Conservation (phyloP, 1,140 invertebrate species). For the Drosophila virilis region DNA sequence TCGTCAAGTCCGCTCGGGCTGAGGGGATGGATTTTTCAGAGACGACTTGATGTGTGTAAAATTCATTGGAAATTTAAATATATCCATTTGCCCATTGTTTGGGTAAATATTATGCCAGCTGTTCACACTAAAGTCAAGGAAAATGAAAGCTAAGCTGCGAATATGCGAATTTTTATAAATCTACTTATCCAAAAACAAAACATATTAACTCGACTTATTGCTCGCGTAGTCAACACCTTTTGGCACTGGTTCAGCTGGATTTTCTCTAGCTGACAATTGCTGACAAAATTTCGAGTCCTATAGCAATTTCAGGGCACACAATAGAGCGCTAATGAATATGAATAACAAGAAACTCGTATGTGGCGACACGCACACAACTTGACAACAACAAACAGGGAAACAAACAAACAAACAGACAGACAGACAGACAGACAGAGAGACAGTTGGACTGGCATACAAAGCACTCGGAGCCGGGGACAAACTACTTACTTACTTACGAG, state of each 20-base stretch:
- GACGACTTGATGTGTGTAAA: not conserved
- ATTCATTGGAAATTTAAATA: not conserved
- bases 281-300: constrained; percentile 44
- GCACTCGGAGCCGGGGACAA: constrained; percentile 28
- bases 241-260: constrained; percentile 7
- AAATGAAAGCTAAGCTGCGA: not conserved
- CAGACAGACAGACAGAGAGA: constrained; percentile 1
- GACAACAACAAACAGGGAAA: constrained; percentile 59
- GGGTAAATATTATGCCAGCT: not conserved
- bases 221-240: too few species aligned
- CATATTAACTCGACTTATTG: not conserved
- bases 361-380: constrained; percentile 49
- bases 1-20: not conserved
- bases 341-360: constrained; percentile 61
- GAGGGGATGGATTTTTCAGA: not conserved
- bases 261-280: constrained; percentile 38
- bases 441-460: constrained; percentile 1
- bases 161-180: too few species aligned
- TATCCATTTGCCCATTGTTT: not conserved
- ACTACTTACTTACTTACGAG: constrained; percentile 60
- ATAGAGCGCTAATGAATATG: constrained; percentile 77
- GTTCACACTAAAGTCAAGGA: not conserved
- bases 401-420: constrained; percentile 53
- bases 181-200: not conserved
- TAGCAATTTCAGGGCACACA: constrained; percentile 64